These are phyloP conservation scores for Euphonia xanthogaster DNA, from an alignment of 2,797 vertebrate species.

Conservation along the genomic window DNA sequence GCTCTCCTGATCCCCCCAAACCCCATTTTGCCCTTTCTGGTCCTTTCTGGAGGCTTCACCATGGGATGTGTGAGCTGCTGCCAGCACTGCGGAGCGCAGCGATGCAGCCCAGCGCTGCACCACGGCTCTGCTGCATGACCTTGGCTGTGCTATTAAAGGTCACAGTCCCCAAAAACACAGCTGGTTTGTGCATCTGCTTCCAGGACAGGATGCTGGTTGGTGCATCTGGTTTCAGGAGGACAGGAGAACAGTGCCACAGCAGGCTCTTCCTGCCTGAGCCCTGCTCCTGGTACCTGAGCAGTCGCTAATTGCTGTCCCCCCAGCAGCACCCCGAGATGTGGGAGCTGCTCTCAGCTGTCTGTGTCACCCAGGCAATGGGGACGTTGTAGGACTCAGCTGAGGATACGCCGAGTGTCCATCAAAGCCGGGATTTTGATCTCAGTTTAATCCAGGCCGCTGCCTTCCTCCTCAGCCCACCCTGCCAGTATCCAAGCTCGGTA, in stretches of 20 bases:
- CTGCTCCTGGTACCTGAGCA: not conserved
- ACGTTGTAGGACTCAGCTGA: not conserved
- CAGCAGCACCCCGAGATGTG: fast-evolving
- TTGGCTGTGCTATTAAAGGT: not conserved
- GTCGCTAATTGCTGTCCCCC: not conserved
- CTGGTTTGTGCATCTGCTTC: not conserved
- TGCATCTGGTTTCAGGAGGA: not conserved
- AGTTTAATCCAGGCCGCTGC: not conserved
- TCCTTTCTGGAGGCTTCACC: not conserved
- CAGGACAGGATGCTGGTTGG: not conserved
- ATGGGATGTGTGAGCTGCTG: fast-evolving
- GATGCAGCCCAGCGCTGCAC: fast-evolving
- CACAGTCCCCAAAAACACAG: not conserved
- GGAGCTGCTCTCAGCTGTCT: not conserved
- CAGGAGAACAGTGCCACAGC: not conserved
- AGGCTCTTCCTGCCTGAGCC: not conserved
- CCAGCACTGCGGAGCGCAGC: not conserved
- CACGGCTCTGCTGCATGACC: fast-evolving
- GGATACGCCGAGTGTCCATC: not conserved
- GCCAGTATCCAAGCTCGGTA: fast-evolving
- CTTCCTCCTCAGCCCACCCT: not conserved
- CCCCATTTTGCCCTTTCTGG: not conserved
- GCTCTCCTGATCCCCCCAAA: not conserved
- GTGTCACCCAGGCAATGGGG: not conserved
- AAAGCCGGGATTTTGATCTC: not conserved